Conservation (phyloP, 2,113 vertebrate genomes). For the Brienomyrus longianalis region DNA sequence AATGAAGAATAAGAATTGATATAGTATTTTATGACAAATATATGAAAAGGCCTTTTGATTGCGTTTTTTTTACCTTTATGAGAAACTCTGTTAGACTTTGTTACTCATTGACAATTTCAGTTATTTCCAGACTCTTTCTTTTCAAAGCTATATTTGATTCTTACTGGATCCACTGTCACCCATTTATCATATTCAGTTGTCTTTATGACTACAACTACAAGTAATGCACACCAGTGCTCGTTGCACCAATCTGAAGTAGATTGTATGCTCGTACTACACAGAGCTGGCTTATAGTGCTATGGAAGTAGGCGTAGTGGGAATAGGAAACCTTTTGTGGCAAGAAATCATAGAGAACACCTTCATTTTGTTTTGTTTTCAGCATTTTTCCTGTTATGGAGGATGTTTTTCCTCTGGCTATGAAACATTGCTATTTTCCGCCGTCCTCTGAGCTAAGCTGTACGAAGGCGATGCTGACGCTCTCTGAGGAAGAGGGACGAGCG, state of each 20-base stretch:
- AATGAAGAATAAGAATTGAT: background rate
- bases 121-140: background rate
- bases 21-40: background rate
- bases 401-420: background rate
- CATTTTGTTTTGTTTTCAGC: slow-evolving; percentile 21
- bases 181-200: background rate
- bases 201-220: background rate
- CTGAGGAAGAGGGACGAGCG: background rate
- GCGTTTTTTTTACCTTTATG: background rate
- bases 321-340: slow-evolving; percentile 30
- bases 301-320: slow-evolving; percentile 18
- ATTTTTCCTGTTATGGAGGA: background rate
- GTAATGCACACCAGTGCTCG: background rate
- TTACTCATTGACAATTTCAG: background rate
- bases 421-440: background rate
- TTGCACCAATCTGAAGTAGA: background rate
- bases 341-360: slow-evolving; percentile 33
- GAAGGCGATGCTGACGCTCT: too few species aligned
- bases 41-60: background rate
- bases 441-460: too few species aligned
- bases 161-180: background rate
- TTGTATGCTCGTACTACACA: background rate
- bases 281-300: background rate
- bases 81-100: background rate
- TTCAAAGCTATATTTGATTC: background rate